Evolutionary conservation across 2,113 vertebrate genomes (phyloP).

Genomic region (Furnarius figulus): DNA sequence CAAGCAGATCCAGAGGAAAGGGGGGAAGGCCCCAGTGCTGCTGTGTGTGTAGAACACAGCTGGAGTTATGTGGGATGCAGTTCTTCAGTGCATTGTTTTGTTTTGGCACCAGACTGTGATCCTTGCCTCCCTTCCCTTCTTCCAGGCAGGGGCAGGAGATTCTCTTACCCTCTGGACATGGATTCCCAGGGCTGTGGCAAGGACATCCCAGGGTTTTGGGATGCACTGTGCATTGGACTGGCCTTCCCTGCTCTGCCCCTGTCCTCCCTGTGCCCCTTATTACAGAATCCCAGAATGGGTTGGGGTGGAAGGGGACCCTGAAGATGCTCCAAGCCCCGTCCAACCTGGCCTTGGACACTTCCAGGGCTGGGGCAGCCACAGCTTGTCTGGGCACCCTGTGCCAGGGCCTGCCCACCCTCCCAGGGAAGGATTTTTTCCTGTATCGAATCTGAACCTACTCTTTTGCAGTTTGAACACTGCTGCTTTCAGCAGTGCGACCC

Average conservation of each 20-base stretch:
- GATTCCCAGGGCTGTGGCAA: neutral
- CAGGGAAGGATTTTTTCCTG: neutral
- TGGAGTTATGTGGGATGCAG: neutral
- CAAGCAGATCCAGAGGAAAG: neutral
- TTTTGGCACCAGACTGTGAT: neutral
- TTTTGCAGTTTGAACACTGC: neutral
- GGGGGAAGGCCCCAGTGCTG: neutral
- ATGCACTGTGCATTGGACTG: neutral
- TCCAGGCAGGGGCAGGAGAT: neutral
- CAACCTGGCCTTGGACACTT: no score
- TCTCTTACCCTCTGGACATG: neutral
- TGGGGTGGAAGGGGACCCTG: neutral
- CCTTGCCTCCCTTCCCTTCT: neutral
- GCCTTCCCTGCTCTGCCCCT: neutral
- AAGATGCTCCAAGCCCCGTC: neutral
- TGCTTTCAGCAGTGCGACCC: fast-evolving
- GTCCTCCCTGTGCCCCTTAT: neutral
- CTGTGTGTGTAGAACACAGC: neutral
- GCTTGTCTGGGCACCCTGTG: no score
- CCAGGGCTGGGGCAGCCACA: no score
- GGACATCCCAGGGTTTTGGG: neutral
- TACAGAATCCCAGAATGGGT: no score
- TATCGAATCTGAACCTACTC: neutral
- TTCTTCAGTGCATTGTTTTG: neutral
- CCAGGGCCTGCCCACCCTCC: neutral